These are phyloP conservation scores for Ifrita kowaldi DNA, from an alignment of 2,113 vertebrate genomes.

Conservation along the genomic window DNA sequence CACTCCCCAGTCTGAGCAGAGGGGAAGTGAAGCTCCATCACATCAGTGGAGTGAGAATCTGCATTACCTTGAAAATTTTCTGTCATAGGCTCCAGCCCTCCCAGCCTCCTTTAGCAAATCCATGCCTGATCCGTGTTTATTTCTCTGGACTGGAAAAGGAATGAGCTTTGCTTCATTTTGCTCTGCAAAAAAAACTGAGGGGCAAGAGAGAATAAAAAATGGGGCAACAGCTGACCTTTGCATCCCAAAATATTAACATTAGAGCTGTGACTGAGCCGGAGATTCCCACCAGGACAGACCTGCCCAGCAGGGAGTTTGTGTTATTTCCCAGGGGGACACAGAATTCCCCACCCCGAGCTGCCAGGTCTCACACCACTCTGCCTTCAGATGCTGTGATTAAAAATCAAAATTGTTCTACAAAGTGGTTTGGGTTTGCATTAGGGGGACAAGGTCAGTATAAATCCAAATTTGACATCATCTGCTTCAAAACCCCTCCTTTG, in stretches of 20 bases:
- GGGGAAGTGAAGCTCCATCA: neutral
- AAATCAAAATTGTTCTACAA: neutral
- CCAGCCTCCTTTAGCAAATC: neutral
- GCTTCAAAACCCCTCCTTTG: neutral
- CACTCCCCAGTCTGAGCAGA: neutral
- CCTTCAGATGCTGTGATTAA: neutral
- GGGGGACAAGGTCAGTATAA: neutral
- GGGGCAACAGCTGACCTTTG: neutral
- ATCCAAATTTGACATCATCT: neutral
- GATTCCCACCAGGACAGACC: neutral
- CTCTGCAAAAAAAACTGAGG: neutral
- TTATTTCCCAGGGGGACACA: neutral
- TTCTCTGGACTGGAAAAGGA: neutral
- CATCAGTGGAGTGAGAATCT: neutral
- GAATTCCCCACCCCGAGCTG: neutral
- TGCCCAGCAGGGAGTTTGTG: neutral
- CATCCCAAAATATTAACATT: neutral
- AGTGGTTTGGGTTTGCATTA: neutral
- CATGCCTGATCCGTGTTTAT: fast-evolving
- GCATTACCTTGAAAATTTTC: neutral
- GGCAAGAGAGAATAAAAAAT: neutral
- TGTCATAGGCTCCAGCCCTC: neutral
- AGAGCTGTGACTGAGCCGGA: neutral
- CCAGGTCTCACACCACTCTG: neutral
- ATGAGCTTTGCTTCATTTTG: neutral